Evolutionary conservation across 2,113 vertebrate species (phyloP).

Genomic region (Callithrix jacchus): DNA sequence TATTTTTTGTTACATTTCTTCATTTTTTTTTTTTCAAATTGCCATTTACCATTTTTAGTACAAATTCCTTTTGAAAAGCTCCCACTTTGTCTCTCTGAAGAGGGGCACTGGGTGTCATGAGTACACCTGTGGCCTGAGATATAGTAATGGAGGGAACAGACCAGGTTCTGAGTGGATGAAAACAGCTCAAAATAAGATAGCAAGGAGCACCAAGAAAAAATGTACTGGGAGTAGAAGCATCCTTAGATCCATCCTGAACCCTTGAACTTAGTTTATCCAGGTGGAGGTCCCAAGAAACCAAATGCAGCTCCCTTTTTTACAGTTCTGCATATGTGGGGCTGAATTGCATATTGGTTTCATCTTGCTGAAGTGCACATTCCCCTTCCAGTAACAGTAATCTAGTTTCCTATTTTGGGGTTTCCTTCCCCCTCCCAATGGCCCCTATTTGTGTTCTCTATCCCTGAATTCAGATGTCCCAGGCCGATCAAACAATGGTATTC

Average conservation of each 20-base stretch:
- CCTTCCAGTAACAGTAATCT: background rate
- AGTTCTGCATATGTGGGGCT: background rate
- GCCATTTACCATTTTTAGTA: background rate
- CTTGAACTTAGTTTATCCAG: background rate
- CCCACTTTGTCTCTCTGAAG: background rate
- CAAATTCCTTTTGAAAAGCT: background rate
- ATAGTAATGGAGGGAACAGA: background rate
- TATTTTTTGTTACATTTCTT: slow-evolving; percentile 12
- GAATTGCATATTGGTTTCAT: background rate
- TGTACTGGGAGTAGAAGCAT: background rate
- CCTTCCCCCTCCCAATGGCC: background rate
- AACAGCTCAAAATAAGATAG: background rate
- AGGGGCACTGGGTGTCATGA: background rate
- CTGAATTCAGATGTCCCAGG: background rate
- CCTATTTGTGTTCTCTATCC: background rate
- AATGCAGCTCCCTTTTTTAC: background rate
- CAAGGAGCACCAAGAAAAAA: background rate
- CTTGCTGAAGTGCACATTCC: background rate
- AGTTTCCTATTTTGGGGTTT: background rate
- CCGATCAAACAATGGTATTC: background rate
- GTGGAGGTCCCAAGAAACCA: background rate
- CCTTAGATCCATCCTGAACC: background rate
- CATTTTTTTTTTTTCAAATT: background rate
- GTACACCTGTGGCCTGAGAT: background rate
- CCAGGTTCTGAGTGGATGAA: background rate